Evolutionary conservation across 2,888 invertebrate genomes (phyloP).

Genomic region (Hirtodrosophila duncani): DNA sequence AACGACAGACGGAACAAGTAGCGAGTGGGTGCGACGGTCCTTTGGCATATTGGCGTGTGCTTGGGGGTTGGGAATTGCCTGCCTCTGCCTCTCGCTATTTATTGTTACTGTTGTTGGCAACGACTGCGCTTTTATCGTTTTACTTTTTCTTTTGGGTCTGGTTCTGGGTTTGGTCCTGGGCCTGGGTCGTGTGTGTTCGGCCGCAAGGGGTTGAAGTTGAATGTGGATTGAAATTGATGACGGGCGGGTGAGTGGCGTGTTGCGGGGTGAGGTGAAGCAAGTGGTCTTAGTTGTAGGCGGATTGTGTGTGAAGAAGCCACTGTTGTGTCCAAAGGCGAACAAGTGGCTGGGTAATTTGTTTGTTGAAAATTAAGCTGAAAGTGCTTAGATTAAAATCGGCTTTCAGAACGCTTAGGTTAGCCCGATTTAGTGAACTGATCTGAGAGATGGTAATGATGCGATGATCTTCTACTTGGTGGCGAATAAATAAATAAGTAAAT

Average conservation of each 20-base stretch:
- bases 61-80: conserved; percentile 13
- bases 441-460: too few relatives aligned
- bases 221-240: too few relatives aligned
- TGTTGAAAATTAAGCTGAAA: too few relatives aligned
- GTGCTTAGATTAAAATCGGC: too few relatives aligned
- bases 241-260: too few relatives aligned
- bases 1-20: conserved; percentile 20
- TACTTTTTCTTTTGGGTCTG: conserved; percentile 71
- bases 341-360: too few relatives aligned
- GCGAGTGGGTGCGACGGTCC: conserved; percentile 22
- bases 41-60: neutral
- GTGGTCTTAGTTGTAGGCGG: too few relatives aligned
- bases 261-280: too few relatives aligned
- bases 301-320: conserved; percentile 34
- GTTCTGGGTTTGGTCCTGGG: conserved; percentile 33
- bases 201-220: conserved; percentile 2
- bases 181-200: conserved; percentile 18
- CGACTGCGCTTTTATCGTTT: conserved; percentile 71
- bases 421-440: too few relatives aligned
- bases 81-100: conserved; percentile 53
- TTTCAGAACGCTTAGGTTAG: too few relatives aligned
- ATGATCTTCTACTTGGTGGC: too few relatives aligned
- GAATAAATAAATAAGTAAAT: too few relatives aligned
- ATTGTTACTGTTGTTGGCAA: conserved; percentile 72
- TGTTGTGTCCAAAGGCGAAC: conserved; percentile 41